Base-by-base conservation (phyloP, 2,113 vertebrate species). In the Corydoras maculifer region DNA sequence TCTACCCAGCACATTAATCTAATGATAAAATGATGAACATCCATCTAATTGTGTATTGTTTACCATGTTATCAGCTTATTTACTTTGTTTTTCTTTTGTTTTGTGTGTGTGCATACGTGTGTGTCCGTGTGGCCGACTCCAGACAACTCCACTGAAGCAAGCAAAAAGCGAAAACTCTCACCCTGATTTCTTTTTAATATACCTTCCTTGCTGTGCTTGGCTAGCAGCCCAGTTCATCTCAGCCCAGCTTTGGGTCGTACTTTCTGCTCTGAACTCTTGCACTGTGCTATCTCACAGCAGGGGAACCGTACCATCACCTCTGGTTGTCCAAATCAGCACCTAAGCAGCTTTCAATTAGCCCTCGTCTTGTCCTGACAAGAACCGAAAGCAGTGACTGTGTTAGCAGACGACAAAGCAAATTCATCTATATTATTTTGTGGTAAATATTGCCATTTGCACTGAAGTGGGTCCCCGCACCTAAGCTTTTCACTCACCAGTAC, bases 281-380 rank as follows among this genome's bases (percentile, higher is more conserved):
- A 58, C 83, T 80, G 80, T 82, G 83, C 86, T 87, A 87, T 86
- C 81, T 88, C 84, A 74, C 86, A 80, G 86, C 84, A 79, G 81
- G 84, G 84, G 35, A 43, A 43, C 7, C 4, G 35, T 43, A 43
- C 4, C 35, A 43, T 43, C 79, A 82, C 78, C 81, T 82, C 84
- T 88, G 85, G 87, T 86, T 83, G 78, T 84, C 82, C 80, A 65
- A 80, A 89, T 89, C 86, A 88, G 82, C 77, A 70, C 76, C 84
- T 78, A 81, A 69, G 82, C 82, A 85, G 81, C 86, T 88, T 90
- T 88, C 88, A 88, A 89, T 90, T 89, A 90, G 83, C 82, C 67
- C 80, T 76, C 79, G 73, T 85, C 84, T 83, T 85, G 79, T 85
- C 84, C 77, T 76, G 82, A 83, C 78, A 72, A 15, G 63, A 15